Evolutionary conservation across 2,888 invertebrate species (phyloP).

Genomic region (Dorcus hopei): DNA sequence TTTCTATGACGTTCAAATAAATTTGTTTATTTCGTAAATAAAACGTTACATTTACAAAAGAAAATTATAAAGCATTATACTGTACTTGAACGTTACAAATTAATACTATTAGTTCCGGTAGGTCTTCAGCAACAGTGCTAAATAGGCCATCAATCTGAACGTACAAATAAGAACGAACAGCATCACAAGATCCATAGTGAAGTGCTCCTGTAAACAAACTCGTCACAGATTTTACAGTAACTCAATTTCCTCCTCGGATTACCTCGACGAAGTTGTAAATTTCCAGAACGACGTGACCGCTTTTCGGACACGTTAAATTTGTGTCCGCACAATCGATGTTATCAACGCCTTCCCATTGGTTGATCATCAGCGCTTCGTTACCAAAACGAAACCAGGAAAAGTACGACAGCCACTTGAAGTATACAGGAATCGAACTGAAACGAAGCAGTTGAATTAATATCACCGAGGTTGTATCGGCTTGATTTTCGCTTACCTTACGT

Average conservation of each 20-base stretch:
- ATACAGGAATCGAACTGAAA: constrained; percentile 75
- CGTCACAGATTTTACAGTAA: not conserved
- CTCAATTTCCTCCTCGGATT: constrained; percentile 18
- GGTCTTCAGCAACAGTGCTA: constrained; percentile 69
- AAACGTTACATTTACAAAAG: constrained; percentile 5
- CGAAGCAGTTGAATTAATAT: constrained; percentile 4
- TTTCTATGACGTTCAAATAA: not conserved
- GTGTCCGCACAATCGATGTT: constrained; percentile 70
- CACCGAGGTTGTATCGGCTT: too few species aligned
- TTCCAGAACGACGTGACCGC: constrained; percentile 74
- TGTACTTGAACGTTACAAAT: too few species aligned
- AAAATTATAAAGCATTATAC: constrained; percentile 3
- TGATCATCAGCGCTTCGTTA: constrained; percentile 82
- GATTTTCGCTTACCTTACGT: constrained; percentile 66
- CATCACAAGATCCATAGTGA: constrained; percentile 68
- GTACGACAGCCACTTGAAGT: constrained; percentile 83
- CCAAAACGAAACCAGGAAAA: constrained; percentile 92
- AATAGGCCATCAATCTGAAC: constrained; percentile 74
- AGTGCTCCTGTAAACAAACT: constrained; percentile 58
- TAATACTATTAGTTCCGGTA: constrained; percentile 56
- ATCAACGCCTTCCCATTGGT: constrained; percentile 82
- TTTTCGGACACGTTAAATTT: constrained; percentile 74
- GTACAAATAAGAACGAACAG: constrained; percentile 67
- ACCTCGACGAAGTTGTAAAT: constrained; percentile 76
- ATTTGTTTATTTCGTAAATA: constrained; percentile 1